These are phyloP conservation scores for Limnephilus rhombicus DNA, from an alignment of 2,888 invertebrate genomes.

Conservation along the genomic window DNA sequence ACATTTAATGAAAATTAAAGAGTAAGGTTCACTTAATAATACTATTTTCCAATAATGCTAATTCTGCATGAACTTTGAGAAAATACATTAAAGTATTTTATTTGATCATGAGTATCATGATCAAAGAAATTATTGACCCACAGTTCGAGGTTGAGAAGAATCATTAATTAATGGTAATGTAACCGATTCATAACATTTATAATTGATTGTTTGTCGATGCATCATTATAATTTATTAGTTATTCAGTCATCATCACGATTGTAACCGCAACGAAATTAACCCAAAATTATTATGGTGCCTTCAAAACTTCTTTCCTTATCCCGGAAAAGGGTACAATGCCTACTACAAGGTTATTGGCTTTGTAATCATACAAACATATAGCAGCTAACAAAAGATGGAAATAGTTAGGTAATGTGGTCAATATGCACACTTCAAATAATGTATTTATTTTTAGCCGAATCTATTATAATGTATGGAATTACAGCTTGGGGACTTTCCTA, in stretches of 20 bases:
- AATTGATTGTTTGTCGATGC: not conserved
- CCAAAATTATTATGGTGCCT: not conserved
- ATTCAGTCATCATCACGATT: not conserved
- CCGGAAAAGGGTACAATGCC: not conserved
- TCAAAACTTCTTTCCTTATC: not conserved
- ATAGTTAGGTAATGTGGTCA: too few species aligned
- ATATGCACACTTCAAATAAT: too few species aligned
- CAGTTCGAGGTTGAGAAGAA: not conserved
- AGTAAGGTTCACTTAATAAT: not conserved
- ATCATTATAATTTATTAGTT: not conserved
- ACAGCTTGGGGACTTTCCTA: too few species aligned
- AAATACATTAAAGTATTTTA: not conserved
- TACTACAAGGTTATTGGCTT: not conserved
- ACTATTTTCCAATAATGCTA: not conserved
- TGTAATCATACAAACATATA: too few species aligned
- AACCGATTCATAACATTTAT: not conserved
- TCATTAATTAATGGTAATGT: conserved; percentile 1
- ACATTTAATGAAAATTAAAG: not conserved
- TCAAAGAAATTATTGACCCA: not conserved
- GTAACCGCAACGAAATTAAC: not conserved
- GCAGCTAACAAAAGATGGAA: too few species aligned
- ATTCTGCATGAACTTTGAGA: not conserved
- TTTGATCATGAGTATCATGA: not conserved
- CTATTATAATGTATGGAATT: too few species aligned
- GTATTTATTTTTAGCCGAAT: too few species aligned